Percentiles rank a stretch among this genome's conserved stretches.
phyloP scores from a whole-genome alignment of 1,140 invertebrate genomes.

The Pollicipes pollicipes region DNA sequence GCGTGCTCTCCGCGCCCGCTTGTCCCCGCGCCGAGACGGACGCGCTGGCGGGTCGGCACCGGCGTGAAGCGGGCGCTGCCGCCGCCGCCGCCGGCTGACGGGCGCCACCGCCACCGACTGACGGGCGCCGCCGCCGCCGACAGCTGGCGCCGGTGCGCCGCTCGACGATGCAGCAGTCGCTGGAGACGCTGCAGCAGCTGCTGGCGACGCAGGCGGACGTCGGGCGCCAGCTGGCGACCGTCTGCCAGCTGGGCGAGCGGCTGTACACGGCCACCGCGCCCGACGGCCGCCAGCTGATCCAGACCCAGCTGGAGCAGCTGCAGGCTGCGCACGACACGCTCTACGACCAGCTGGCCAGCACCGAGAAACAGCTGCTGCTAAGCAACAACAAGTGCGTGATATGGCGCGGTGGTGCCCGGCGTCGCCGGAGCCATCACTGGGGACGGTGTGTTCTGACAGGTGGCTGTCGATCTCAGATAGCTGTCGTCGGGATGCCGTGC shows the following conservation, averaged over 20 bases:
- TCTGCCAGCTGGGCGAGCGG: constrained; percentile 72
- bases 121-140: too few relatives aligned
- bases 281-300: constrained; percentile 69
- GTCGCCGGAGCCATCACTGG: too few relatives aligned
- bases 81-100: too few relatives aligned
- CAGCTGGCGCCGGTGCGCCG: neutral
- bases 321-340: constrained; percentile 60
- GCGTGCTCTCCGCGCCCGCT: too few relatives aligned
- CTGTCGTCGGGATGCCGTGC: too few relatives aligned
- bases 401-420: constrained; percentile 12
- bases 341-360: constrained; percentile 56
- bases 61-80: constrained; percentile 24
- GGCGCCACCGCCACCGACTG: constrained; percentile 18
- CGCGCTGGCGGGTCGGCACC: too few relatives aligned
- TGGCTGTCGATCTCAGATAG: too few relatives aligned
- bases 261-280: constrained; percentile 65
- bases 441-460: too few relatives aligned
- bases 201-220: constrained; percentile 57
- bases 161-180: constrained; percentile 37
- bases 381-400: constrained; percentile 36
- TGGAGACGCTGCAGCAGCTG: constrained; percentile 50
- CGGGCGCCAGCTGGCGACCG: constrained; percentile 56
- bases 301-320: constrained; percentile 61
- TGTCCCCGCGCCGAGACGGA: too few relatives aligned
- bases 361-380: constrained; percentile 51